Percentiles rank a stretch among this genome's conserved stretches.
Conservation (phyloP, 1,140 invertebrate species). For the Leptonema lineaticorne region DNA sequence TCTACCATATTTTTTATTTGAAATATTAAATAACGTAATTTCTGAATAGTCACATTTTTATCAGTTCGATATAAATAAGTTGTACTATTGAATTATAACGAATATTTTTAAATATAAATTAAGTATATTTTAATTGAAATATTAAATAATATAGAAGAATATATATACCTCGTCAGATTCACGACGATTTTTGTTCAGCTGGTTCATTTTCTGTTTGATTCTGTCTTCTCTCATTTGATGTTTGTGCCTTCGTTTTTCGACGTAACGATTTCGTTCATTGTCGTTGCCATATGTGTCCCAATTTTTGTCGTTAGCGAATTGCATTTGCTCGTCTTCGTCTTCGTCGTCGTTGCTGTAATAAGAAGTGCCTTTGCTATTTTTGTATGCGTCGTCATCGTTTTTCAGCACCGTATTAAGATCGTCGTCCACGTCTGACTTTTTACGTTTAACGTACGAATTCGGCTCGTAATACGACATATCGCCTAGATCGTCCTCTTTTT, state of each 20-base stretch:
- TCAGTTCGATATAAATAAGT: no score
- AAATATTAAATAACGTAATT: no score
- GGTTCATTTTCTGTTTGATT: background rate
- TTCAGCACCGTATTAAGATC: background rate
- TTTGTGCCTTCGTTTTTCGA: constrained; percentile 34
- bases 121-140: no score
- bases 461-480: constrained; percentile 37
- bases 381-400: background rate
- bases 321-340: background rate
- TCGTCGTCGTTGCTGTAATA: background rate
- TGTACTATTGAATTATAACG: no score
- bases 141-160: no score
- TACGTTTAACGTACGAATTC: constrained; percentile 12
- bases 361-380: background rate
- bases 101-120: no score
- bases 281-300: constrained; percentile 11
- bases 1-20: no score
- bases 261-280: constrained; percentile 21
- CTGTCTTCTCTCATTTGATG: constrained; percentile 31
- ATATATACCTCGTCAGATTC: background rate
- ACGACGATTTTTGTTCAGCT: background rate
- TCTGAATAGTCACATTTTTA: no score
- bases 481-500: constrained; percentile 39
- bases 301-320: background rate
- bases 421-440: background rate